Conservation (phyloP, 2,888 invertebrate genomes). For the Ferrisia virgata region DNA sequence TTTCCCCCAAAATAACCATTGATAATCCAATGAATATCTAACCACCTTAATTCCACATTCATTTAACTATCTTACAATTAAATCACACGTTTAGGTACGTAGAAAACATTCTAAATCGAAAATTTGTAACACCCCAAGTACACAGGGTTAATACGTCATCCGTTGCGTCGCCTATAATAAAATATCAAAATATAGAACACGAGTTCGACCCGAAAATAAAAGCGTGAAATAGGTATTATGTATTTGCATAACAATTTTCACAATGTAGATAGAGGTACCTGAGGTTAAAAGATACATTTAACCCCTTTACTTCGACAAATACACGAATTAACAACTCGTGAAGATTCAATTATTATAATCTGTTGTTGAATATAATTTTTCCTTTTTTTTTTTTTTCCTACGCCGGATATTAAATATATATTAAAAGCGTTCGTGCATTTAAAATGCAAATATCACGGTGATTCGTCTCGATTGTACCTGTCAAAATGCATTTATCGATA, state of each 20-base stretch:
- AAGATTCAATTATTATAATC: slow-evolving; percentile 2
- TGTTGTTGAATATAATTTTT: slow-evolving; percentile 13
- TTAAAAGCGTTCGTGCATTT: neutral
- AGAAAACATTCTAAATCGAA: too few species aligned
- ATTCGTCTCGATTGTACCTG: slow-evolving; percentile 21
- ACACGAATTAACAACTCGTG: slow-evolving; percentile 9
- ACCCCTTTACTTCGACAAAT: neutral
- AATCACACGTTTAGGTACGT: too few species aligned
- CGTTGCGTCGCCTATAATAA: neutral
- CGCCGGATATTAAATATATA: neutral
- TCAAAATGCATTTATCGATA: slow-evolving; percentile 33
- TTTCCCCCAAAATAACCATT: too few species aligned
- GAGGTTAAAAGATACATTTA: slow-evolving; percentile 5
- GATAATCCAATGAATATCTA: too few species aligned
- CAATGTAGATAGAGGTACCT: neutral
- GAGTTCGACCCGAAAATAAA: neutral
- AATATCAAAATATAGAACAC: neutral
- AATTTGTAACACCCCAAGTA: too few species aligned
- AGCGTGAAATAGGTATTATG: neutral
- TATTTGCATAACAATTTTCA: slow-evolving; percentile 20
- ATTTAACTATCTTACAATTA: too few species aligned
- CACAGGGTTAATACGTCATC: neutral
- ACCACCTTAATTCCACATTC: too few species aligned
- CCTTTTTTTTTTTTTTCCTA: neutral
- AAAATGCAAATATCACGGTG: slow-evolving; percentile 17